A percentile compares a stretch with the other conserved stretches of the same genome.
phyloP scores from a whole-genome alignment of 1,140 invertebrate species.

The Cherax quadricarinatus region DNA sequence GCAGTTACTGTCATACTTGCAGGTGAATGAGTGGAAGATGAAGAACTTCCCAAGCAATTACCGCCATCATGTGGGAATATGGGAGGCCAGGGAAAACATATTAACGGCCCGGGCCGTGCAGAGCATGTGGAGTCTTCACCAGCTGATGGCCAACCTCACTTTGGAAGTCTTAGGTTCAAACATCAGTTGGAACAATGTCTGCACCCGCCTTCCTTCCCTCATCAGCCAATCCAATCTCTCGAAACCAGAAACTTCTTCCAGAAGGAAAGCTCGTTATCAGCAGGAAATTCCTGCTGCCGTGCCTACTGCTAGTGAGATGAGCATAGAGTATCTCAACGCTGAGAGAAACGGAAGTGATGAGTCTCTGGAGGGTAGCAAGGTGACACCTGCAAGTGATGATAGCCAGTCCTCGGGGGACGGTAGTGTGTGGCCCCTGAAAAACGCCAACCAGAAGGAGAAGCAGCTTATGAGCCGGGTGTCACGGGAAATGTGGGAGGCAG shows the following conservation, averaged over 20 bases:
- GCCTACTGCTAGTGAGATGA: no score
- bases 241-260: no score
- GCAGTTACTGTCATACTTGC: not conserved
- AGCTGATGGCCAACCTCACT: slow-evolving; percentile 10
- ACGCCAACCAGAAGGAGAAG: not conserved
- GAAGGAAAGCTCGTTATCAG: no score
- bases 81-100: slow-evolving; percentile 81
- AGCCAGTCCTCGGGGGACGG: not conserved
- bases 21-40: slow-evolving; percentile 20
- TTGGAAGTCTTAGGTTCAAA: not conserved
- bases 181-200: slow-evolving; percentile 6
- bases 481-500: not conserved
- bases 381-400: no score
- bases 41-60: not conserved
- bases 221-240: not conserved
- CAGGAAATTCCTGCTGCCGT: no score
- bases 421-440: no score
- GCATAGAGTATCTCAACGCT: no score
- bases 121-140: slow-evolving; percentile 23
- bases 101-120: slow-evolving; percentile 79
- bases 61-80: slow-evolving; percentile 80
- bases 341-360: not conserved
- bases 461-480: not conserved
- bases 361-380: not conserved
- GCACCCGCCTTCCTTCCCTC: not conserved